Base-by-base conservation (phyloP, 2,113 vertebrate genomes). In the Salvelinus sp. region DNA sequence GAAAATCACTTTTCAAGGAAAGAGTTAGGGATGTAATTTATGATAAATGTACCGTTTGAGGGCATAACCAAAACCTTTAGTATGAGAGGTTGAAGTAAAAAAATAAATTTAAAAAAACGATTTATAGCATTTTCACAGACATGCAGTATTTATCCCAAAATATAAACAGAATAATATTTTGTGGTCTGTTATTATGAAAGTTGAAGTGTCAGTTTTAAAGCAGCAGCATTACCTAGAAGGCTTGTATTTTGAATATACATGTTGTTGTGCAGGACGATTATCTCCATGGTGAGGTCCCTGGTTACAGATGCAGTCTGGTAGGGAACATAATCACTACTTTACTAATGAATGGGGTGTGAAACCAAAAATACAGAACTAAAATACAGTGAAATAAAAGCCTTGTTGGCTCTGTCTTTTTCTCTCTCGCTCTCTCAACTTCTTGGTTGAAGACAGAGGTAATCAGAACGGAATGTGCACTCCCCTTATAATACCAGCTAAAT, bases 331-430 rank as follows among this genome's bases (percentile, higher is more conserved):
- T 72, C 74, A 76, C 69, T 80, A 80, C 78, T 76, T 72, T 76
- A 80, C 78, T 80, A 80, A 80, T 80, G 68, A 80, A 79, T 79
- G 33, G 75, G 74, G 69, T 75, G 78, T 79, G 78, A 75, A 48
- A 68, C 58, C 68, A 25, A 75, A 50, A 79, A 75, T 65, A 23
- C 50, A 75, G 60, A 70, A 33, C n/a, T 74, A 73, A 78, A 60
- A 70, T 50, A 47, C 22, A 14, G 30, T 14, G 20, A 30, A 57
- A 78, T 4, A 54, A 30, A 65, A 78, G 58, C 65, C 33, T 48
- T 58, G 48, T 68, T 54, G 50, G 50, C 50, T 14, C 73, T 67
- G 33, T 73, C 48, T 14, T 30, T 73, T 3, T 27, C 44, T 73
- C 30, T 54, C 50, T 54, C 16, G 2, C 38, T 44, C 38, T 44